Conservation (phyloP, 2,113 vertebrate genomes). For the Cebus imitator region DNA sequence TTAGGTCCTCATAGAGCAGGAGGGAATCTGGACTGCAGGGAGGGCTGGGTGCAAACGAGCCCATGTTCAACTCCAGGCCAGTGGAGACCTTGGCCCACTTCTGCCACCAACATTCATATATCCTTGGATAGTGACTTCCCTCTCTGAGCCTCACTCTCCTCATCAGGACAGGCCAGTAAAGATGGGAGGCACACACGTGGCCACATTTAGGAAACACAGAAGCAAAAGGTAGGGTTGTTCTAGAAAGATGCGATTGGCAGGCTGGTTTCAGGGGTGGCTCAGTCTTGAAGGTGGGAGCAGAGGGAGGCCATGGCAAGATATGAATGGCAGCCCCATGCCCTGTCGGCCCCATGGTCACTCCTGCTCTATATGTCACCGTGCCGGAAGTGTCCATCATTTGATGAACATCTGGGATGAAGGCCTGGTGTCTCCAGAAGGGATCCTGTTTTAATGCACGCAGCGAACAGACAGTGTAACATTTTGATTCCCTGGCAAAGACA, state of each 20-base stretch:
- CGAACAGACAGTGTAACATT: neutral
- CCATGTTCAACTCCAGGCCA: neutral
- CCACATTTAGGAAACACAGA: neutral
- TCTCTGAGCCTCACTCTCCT: neutral
- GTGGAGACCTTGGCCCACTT: neutral
- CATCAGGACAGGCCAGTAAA: accelerated
- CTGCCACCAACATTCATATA: neutral
- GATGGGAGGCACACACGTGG: accelerated
- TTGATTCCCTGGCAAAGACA: neutral
- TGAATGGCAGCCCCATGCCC: neutral
- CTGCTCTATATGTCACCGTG: neutral
- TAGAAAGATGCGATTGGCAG: neutral
- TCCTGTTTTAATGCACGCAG: neutral
- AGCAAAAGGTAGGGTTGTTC: neutral
- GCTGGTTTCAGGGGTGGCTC: neutral
- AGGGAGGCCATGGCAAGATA: neutral
- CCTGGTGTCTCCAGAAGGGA: neutral
- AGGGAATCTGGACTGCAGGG: neutral
- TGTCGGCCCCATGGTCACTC: neutral
- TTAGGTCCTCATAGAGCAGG: neutral
- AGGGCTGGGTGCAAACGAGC: neutral
- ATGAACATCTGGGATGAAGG: neutral
- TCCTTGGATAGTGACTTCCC: neutral
- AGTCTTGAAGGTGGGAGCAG: neutral
- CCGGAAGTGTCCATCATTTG: neutral